Evolutionary conservation across 2,888 invertebrate species (phyloP).

Genomic region (Dorcus hopei): DNA sequence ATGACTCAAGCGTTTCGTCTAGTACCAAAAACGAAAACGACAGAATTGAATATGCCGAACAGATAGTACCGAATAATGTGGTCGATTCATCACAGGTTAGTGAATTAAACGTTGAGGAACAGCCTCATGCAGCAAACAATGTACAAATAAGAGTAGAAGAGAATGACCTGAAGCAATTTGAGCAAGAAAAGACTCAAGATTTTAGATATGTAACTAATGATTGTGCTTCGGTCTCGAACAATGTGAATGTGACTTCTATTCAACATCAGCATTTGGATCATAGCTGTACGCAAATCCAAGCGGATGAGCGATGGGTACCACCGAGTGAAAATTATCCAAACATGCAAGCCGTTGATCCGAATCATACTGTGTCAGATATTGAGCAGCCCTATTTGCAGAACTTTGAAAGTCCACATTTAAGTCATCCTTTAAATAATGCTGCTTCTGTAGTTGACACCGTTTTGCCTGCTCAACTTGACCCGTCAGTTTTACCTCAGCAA

Average conservation of each 20-base stretch:
- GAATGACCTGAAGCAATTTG: slow-evolving; percentile 23
- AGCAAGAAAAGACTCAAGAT: slow-evolving; percentile 22
- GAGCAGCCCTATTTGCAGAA: slow-evolving; percentile 12
- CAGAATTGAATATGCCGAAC: slow-evolving; percentile 38
- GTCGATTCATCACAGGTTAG: slow-evolving; percentile 33
- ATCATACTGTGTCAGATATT: slow-evolving; percentile 1
- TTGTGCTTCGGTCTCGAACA: slow-evolving; percentile 19
- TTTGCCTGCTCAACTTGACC: slow-evolving; percentile 11
- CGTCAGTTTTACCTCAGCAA: slow-evolving; percentile 8
- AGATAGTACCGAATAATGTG: slow-evolving; percentile 39
- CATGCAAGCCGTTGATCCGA: slow-evolving; percentile 23
- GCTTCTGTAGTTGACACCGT: background rate
- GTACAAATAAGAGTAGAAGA: slow-evolving; percentile 34
- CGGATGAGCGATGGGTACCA: slow-evolving; percentile 64
- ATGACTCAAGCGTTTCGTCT: slow-evolving; percentile 41
- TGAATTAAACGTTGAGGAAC: slow-evolving; percentile 28
- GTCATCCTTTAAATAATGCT: slow-evolving; percentile 10
- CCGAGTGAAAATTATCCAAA: slow-evolving; percentile 49
- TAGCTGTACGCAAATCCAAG: slow-evolving; percentile 44
- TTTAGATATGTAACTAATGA: slow-evolving; percentile 34
- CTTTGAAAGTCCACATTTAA: slow-evolving; percentile 8
- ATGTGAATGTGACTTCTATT: slow-evolving; percentile 19
- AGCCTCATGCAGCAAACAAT: slow-evolving; percentile 22
- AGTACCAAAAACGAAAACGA: slow-evolving; percentile 49
- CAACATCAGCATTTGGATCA: slow-evolving; percentile 47